These are phyloP conservation scores for Tetranychus truncatus DNA, from an alignment of 2,888 invertebrate genomes.

Conservation along the genomic window DNA sequence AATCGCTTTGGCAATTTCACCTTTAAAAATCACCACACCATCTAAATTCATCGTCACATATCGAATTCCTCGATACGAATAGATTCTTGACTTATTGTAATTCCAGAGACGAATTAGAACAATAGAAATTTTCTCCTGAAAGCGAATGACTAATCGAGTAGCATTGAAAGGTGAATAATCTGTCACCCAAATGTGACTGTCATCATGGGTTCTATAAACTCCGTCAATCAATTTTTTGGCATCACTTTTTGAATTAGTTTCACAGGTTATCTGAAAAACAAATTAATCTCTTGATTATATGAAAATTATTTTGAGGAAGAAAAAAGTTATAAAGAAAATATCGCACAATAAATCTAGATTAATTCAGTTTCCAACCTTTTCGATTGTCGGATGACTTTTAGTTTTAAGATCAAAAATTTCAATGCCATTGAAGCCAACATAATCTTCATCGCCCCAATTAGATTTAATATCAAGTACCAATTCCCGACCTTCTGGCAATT, in stretches of 20 bases:
- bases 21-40: slow-evolving; percentile 49
- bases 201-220: slow-evolving; percentile 52
- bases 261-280: slow-evolving; percentile 12
- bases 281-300: slow-evolving; percentile 13
- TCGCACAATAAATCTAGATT: background rate
- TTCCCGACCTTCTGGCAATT: slow-evolving; percentile 49
- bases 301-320: background rate
- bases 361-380: slow-evolving; percentile 38
- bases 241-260: slow-evolving; percentile 31
- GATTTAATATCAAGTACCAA: slow-evolving; percentile 48
- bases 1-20: slow-evolving; percentile 59
- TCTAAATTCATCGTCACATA: slow-evolving; percentile 45
- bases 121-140: slow-evolving; percentile 14
- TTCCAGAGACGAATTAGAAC: slow-evolving; percentile 42
- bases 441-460: slow-evolving; percentile 62
- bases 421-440: slow-evolving; percentile 57
- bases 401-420: slow-evolving; percentile 46
- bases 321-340: background rate
- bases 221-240: slow-evolving; percentile 50
- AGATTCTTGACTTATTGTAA: slow-evolving; percentile 68
- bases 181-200: slow-evolving; percentile 55
- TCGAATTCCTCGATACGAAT: slow-evolving; percentile 56
- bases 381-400: slow-evolving; percentile 43
- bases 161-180: background rate
- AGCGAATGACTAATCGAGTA: slow-evolving; percentile 12